Evolutionary conservation across 2,888 invertebrate genomes (phyloP).

Genomic region (Andrena haemorrhoa): DNA sequence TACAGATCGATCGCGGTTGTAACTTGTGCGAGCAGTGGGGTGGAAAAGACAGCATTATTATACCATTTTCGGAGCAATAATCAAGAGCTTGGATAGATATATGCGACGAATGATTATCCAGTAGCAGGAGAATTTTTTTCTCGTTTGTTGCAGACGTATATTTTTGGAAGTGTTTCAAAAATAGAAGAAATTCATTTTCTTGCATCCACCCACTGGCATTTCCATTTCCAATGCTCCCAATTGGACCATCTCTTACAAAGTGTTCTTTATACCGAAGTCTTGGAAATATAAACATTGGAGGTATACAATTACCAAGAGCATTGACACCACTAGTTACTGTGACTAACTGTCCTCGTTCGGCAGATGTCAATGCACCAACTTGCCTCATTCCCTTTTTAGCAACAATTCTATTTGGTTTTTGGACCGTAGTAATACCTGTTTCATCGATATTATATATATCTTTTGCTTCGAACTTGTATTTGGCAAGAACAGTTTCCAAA

Average conservation of each 20-base stretch:
- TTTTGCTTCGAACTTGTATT: background rate
- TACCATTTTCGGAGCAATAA: slow-evolving; percentile 2
- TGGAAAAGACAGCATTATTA: background rate
- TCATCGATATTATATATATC: background rate
- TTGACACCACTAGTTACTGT: background rate
- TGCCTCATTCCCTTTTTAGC: background rate
- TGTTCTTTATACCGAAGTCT: background rate
- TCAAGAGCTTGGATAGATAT: background rate
- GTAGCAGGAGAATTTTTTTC: background rate
- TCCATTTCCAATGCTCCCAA: slow-evolving; percentile 1
- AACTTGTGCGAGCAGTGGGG: background rate
- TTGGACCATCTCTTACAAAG: background rate
- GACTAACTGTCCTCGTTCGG: background rate
- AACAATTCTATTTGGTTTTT: slow-evolving; percentile 12
- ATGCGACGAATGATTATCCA: background rate
- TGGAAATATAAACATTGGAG: background rate
- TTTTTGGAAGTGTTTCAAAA: slow-evolving; percentile 2
- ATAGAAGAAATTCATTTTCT: background rate
- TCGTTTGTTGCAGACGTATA: slow-evolving; percentile 5
- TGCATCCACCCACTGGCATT: background rate
- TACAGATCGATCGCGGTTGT: background rate
- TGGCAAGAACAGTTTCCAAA: background rate
- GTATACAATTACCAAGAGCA: background rate
- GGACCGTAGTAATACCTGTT: background rate
- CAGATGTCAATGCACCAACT: background rate